These are phyloP conservation scores for Hermaeophaga mercurialis DNA, from an alignment of 2,888 invertebrate genomes.

Conservation along the genomic window DNA sequence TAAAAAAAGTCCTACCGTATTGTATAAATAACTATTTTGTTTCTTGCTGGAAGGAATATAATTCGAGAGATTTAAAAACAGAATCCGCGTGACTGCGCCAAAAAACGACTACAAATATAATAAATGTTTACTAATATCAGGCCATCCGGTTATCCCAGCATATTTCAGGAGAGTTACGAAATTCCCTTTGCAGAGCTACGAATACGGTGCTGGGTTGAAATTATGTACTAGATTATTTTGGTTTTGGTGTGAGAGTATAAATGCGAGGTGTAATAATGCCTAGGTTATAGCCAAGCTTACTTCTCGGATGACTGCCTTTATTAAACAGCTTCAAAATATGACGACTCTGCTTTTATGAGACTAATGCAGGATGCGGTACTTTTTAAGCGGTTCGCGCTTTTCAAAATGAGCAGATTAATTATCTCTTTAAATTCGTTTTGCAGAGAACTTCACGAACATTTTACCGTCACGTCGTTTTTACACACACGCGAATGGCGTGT, in stretches of 20 bases:
- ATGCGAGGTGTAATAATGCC: neutral
- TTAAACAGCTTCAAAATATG: slow-evolving; percentile 1
- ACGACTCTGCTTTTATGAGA: neutral
- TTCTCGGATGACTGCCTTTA: neutral
- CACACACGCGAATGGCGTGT: too few relatives aligned
- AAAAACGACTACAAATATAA: too few relatives aligned
- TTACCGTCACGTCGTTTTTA: too few relatives aligned
- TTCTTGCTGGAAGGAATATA: too few relatives aligned
- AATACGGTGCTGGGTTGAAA: neutral
- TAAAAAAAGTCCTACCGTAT: too few relatives aligned
- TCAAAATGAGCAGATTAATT: neutral
- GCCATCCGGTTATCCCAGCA: too few relatives aligned
- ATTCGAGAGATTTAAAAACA: too few relatives aligned
- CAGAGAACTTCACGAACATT: too few relatives aligned
- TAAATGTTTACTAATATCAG: too few relatives aligned
- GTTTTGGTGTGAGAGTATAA: neutral
- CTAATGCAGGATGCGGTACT: neutral
- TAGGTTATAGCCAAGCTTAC: neutral
- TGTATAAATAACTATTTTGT: too few relatives aligned
- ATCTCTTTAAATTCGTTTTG: neutral
- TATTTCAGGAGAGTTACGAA: neutral
- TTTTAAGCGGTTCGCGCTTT: neutral
- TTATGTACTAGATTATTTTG: neutral
- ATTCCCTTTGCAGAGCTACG: neutral
- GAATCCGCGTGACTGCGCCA: too few relatives aligned